Evolutionary conservation across 2,888 invertebrate genomes (phyloP).

Genomic region (Lucinisca nassula): DNA sequence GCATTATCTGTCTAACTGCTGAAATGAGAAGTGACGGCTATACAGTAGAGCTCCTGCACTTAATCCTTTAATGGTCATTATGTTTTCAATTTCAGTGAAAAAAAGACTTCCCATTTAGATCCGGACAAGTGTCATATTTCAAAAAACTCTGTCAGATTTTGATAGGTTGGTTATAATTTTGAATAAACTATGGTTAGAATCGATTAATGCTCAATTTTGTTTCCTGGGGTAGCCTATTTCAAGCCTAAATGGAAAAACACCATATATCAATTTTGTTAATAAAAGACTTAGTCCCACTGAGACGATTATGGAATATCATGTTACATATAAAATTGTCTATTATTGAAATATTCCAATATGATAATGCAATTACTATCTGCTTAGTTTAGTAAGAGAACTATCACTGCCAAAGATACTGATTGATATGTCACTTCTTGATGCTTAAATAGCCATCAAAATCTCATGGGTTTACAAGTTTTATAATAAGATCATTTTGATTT

Average conservation of each 20-base stretch:
- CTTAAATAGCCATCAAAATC: neutral
- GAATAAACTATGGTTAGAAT: neutral
- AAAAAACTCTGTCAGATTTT: neutral
- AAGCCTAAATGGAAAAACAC: neutral
- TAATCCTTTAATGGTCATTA: conserved; percentile 3
- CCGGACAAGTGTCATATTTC: neutral
- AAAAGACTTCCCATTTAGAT: conserved; percentile 4
- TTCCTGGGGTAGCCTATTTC: neutral
- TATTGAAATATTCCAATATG: neutral
- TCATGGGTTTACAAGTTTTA: neutral
- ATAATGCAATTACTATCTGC: neutral
- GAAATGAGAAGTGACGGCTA: neutral
- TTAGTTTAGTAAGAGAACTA: neutral
- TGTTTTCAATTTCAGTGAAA: neutral
- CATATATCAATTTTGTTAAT: neutral
- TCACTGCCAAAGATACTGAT: neutral
- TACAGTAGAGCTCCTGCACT: neutral
- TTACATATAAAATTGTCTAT: conserved; percentile 16
- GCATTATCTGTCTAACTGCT: neutral
- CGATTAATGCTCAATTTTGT: neutral
- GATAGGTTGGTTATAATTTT: conserved; percentile 2
- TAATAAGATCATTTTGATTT: neutral
- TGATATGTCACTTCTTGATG: neutral
- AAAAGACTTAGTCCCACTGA: conserved; percentile 3
- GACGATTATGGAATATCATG: conserved; percentile 13